A percentile compares a stretch with the other conserved stretches of the same genome.
phyloP scores from a whole-genome alignment of 2,888 invertebrate species.

The Melolontha melolontha region DNA sequence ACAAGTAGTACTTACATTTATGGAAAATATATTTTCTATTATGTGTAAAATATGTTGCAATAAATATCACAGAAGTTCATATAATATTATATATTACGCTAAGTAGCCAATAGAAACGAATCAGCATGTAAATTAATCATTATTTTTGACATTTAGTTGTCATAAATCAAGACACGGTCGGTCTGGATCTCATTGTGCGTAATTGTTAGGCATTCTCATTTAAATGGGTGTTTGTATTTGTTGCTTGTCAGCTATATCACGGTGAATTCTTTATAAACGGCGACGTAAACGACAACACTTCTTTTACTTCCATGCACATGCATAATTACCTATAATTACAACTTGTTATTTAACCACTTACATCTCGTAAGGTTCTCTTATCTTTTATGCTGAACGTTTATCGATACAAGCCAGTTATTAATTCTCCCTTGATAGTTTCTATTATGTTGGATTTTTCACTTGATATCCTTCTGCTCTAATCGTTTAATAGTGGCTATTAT shows the following conservation, averaged over 20 bases:
- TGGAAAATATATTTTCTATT: conserved; percentile 1
- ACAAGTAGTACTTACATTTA: neutral
- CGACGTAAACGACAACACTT: conserved; percentile 7
- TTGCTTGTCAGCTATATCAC: conserved; percentile 7
- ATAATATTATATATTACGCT: neutral
- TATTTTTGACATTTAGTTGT: conserved; percentile 30
- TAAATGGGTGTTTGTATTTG: conserved; percentile 17
- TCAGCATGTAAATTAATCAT: conserved; percentile 16
- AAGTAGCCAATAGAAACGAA: neutral
- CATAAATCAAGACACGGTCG: conserved; percentile 17
- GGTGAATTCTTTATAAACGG: conserved; percentile 15
- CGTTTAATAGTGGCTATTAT: conserved; percentile 27
- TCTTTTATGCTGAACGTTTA: conserved; percentile 25
- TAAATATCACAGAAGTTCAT: neutral
- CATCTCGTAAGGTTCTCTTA: conserved; percentile 13
- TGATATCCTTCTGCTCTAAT: conserved; percentile 16
- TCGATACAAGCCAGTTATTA: conserved; percentile 25
- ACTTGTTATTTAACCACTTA: conserved; percentile 8
- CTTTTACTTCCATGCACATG: conserved; percentile 10
- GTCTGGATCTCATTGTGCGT: conserved; percentile 6
- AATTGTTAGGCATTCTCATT: conserved; percentile 9
- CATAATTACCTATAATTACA: conserved; percentile 24
- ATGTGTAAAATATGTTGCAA: neutral
- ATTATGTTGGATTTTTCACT: conserved; percentile 28
- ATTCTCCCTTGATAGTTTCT: conserved; percentile 21